Evolutionary conservation across 2,888 invertebrate genomes (phyloP).

Genomic region (Caradrina clavipalpis): DNA sequence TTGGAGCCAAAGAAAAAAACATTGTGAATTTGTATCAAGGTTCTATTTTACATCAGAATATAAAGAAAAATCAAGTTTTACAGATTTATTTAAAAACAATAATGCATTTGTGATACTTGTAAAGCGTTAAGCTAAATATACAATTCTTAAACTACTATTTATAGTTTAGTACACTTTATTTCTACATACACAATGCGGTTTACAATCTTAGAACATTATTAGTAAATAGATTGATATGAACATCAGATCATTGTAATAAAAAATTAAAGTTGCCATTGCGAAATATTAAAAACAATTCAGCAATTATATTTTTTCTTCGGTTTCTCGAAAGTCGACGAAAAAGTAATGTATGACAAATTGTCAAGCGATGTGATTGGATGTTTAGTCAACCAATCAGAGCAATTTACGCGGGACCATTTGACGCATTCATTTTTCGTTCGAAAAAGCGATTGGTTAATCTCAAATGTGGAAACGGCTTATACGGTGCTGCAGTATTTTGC

Average conservation of each 20-base stretch:
- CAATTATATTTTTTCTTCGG: background rate
- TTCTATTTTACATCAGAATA: slow-evolving; percentile 7
- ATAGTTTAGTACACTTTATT: slow-evolving; percentile 33
- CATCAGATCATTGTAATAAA: slow-evolving; percentile 37
- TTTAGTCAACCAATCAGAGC: background rate
- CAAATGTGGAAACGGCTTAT: background rate
- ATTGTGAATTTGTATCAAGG: background rate
- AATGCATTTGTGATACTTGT: slow-evolving; percentile 15
- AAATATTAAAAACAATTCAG: slow-evolving; percentile 11
- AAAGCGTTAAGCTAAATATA: slow-evolving; percentile 38
- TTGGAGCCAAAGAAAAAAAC: background rate
- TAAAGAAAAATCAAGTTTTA: slow-evolving; percentile 15
- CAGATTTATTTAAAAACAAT: slow-evolving; percentile 16
- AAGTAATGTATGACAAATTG: too few relatives aligned
- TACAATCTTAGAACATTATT: slow-evolving; percentile 23
- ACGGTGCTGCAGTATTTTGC: background rate
- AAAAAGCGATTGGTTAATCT: background rate
- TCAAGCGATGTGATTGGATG: too few relatives aligned
- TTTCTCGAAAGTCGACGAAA: too few relatives aligned
- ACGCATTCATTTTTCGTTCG: background rate
- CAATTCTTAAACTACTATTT: slow-evolving; percentile 50
- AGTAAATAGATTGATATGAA: slow-evolving; percentile 44
- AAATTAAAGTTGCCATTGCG: slow-evolving; percentile 33
- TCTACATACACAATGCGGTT: slow-evolving; percentile 36
- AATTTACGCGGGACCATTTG: background rate